Evolutionary conservation across 2,797 vertebrate species (phyloP), one percentile per base, ranked within the genome.

Genomic region (Peromyscus aztecus): DNA sequence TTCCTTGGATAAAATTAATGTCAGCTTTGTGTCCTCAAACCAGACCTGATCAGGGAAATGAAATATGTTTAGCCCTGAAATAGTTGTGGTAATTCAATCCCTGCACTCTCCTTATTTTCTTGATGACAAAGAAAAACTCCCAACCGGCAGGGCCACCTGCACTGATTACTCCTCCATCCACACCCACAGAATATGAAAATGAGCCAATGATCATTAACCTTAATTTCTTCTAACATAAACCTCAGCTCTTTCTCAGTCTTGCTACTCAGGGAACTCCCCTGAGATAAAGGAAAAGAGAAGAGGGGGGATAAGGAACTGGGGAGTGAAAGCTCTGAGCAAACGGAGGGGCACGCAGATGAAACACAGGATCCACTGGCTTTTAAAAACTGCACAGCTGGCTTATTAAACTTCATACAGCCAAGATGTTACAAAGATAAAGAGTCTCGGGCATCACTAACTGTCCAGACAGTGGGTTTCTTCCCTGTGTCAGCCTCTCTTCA

Each of bases 61-160:
- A 99, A 98, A 98, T 98, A 98, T 93, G 69, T 98, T 98, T 98
- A 98, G 98, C 96, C 96, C 98, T 98, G 97, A 98, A 98, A 98
- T 98, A 98, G 97, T 97, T 98, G 98, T 52, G 97, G 98, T 99
- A 99, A 99, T 98, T 98, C 98, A 98, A 98, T 98, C 98, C 96
- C 96, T 95, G 96, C 92, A 96, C 98, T 98, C 98, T 98, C 98
- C 98, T 98, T 98, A 98, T 98, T 98, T 98, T 99, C 98, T 98
- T 98, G 98, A 99, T 98, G 98, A 98, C 98, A 98, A 99, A 98
- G 98, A 98, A 98, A 98, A 98, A 98, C 98, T 98, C 98, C 98
- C 98, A 98, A 98, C 97, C 98, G 98, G 98, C 98, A 98, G 98
- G 98, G 99, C 99, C 99, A 99, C 99, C 99, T 99, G 99, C 98